phyloP scores from a whole-genome alignment of 1,140 invertebrate genomes.

The Eumaeus atala region DNA sequence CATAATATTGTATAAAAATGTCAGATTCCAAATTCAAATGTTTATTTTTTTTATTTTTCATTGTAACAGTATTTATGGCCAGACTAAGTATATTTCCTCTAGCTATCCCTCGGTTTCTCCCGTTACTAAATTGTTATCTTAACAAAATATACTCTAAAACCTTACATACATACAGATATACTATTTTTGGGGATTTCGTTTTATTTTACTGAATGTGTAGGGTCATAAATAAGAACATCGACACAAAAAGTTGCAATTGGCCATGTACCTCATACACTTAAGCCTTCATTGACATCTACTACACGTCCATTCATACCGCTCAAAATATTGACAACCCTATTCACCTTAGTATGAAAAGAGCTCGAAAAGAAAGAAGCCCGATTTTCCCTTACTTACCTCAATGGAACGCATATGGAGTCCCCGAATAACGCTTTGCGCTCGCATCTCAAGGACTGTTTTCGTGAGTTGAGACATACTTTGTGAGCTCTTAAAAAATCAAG shows the following conservation, averaged over 20 bases:
- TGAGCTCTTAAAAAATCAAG: slow-evolving; percentile 29
- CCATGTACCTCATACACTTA: slow-evolving; percentile 38
- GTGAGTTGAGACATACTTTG: slow-evolving; percentile 25
- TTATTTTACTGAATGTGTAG: no score
- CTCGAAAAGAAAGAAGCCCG: slow-evolving; percentile 55
- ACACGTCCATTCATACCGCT: slow-evolving; percentile 57
- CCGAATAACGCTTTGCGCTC: slow-evolving; percentile 50
- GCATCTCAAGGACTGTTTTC: slow-evolving; percentile 43
- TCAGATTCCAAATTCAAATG: no score
- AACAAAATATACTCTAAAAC: no score
- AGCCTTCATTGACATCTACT: slow-evolving; percentile 55
- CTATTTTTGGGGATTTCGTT: no score
- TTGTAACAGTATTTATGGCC: no score
- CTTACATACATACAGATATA: no score
- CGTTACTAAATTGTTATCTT: no score
- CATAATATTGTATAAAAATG: no score
- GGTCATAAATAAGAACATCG: slow-evolving; percentile 1
- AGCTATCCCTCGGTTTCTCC: no score
- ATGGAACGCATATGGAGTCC: slow-evolving; percentile 47
- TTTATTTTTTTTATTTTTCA: no score
- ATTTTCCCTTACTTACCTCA: slow-evolving; percentile 54
- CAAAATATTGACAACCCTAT: slow-evolving; percentile 70
- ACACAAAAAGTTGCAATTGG: slow-evolving; percentile 29
- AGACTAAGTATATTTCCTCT: no score
- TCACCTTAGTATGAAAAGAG: slow-evolving; percentile 50